These are phyloP conservation scores for Albula goreensis DNA, from an alignment of 2,113 vertebrate species.

Conservation along the genomic window DNA sequence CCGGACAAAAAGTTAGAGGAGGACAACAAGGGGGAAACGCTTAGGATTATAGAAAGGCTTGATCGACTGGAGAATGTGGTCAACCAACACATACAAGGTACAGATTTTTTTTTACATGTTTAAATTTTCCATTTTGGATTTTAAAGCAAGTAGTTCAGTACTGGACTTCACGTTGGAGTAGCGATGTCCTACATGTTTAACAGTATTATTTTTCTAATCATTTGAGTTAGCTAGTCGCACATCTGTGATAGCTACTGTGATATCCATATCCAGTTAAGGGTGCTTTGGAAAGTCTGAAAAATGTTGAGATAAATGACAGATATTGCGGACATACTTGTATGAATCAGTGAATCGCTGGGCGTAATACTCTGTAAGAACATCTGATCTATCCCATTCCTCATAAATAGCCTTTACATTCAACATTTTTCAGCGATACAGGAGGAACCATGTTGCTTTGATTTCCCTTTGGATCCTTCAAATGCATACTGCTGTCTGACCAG, in stretches of 20 bases:
- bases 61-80: slow-evolving; percentile 96
- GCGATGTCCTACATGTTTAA: too few relatives aligned
- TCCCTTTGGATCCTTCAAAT: neutral
- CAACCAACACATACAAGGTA: slow-evolving; percentile 98
- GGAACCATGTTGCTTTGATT: neutral
- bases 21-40: slow-evolving; percentile 89
- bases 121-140: too few relatives aligned
- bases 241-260: too few relatives aligned
- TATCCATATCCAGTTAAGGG: neutral
- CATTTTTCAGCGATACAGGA: neutral
- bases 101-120: neutral
- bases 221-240: too few relatives aligned
- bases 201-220: too few relatives aligned
- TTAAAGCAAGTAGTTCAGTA: too few relatives aligned
- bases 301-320: neutral
- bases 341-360: neutral
- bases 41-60: slow-evolving; percentile 92
- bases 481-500: neutral
- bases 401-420: neutral
- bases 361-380: neutral
- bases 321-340: neutral
- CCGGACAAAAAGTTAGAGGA: slow-evolving; percentile 88
- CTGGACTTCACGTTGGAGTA: too few relatives aligned
- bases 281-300: neutral
- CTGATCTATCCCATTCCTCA: neutral